phyloP scores from a whole-genome alignment of 1,140 invertebrate genomes.

The Pseudachorutes palmiensis region DNA sequence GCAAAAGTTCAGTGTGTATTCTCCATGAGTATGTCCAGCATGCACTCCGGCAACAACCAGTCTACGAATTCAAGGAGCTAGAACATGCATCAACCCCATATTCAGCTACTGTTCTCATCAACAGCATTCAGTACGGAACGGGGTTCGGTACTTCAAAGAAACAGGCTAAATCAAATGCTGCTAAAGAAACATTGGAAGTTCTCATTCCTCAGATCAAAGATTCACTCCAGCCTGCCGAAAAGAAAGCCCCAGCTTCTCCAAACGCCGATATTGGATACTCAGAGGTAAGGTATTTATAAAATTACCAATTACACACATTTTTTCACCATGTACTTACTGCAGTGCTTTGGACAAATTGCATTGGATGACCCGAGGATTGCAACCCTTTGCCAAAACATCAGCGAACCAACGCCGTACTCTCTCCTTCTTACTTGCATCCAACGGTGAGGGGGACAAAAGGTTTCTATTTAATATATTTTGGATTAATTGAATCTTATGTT shows the following conservation, averaged over 20 bases:
- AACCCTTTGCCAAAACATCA: conserved; percentile 88
- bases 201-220: conserved; percentile 88
- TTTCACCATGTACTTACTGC: conserved; percentile 38
- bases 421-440: conserved; percentile 86
- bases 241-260: background rate
- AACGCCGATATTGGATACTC: background rate
- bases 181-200: conserved; percentile 78
- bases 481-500: background rate
- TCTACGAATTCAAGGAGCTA: conserved; percentile 85
- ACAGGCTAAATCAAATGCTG: conserved; percentile 86
- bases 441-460: conserved; percentile 44
- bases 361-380: conserved; percentile 87
- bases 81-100: conserved; percentile 90
- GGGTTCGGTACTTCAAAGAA: conserved; percentile 91
- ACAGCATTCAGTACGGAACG: conserved; percentile 82
- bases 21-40: conserved; percentile 94
- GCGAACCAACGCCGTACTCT: conserved; percentile 87
- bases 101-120: conserved; percentile 83
- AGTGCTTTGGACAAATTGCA: conserved; percentile 88
- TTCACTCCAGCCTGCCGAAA: conserved; percentile 39
- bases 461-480: background rate
- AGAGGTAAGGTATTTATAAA: conserved; percentile 3
- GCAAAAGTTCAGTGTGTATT: conserved; percentile 92
- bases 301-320: conserved; percentile 13
- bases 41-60: conserved; percentile 82